Percentiles rank a stretch among this genome's conserved stretches.
Conservation (phyloP, 2,888 invertebrate genomes). For the Hypena proboscidalis region DNA sequence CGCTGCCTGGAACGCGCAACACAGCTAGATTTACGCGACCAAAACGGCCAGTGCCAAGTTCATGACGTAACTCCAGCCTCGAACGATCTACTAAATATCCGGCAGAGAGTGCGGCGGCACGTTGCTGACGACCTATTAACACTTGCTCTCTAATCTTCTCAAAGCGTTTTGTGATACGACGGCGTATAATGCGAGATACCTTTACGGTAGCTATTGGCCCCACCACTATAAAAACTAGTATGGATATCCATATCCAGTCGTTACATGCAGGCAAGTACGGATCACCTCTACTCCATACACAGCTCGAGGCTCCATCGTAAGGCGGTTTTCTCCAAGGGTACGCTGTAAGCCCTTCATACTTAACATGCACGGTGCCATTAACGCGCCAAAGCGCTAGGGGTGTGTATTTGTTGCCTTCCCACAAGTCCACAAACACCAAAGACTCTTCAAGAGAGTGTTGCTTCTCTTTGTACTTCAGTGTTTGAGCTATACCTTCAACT, state of each 20-base stretch:
- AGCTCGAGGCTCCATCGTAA: slow-evolving; percentile 31
- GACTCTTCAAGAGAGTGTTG: slow-evolving; percentile 20
- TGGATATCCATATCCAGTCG: slow-evolving; percentile 53
- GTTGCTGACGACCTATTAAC: slow-evolving; percentile 47
- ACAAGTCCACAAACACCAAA: slow-evolving; percentile 21
- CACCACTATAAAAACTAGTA: slow-evolving; percentile 75
- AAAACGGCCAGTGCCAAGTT: slow-evolving; percentile 63
- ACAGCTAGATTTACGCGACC: slow-evolving; percentile 61
- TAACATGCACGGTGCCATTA: slow-evolving; percentile 13
- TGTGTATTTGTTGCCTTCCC: slow-evolving; percentile 4
- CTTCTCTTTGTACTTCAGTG: slow-evolving; percentile 15
- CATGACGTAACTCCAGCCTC: slow-evolving; percentile 48
- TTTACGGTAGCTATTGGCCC: slow-evolving; percentile 20
- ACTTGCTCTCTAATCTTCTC: slow-evolving; percentile 24
- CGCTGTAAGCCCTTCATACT: neutral
- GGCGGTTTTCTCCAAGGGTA: slow-evolving; percentile 11
- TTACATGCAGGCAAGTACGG: slow-evolving; percentile 87
- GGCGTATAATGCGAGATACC: slow-evolving; percentile 32
- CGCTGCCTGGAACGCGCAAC: slow-evolving; percentile 46
- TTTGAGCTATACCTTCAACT: slow-evolving; percentile 9
- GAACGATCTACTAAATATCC: slow-evolving; percentile 46
- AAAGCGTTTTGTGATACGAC: slow-evolving; percentile 37
- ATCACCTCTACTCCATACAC: slow-evolving; percentile 54
- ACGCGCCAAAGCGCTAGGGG: slow-evolving; percentile 23
- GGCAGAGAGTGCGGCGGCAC: slow-evolving; percentile 38